phyloP scores from a whole-genome alignment of 2,113 vertebrate species.

The Pogonocichla stellata region DNA sequence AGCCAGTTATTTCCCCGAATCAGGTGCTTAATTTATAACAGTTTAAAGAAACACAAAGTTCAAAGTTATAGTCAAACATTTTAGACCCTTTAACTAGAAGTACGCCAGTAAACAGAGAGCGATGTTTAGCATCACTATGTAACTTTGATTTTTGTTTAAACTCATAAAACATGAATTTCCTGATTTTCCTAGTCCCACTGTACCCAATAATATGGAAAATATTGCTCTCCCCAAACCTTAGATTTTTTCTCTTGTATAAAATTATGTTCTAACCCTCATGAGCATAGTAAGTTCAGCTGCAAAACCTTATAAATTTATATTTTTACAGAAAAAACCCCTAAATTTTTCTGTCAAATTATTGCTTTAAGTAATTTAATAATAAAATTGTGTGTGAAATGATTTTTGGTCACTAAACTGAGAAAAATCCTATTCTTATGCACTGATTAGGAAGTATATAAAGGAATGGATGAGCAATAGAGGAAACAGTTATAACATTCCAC shows the following conservation, averaged over 20 bases:
- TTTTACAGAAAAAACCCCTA: not conserved
- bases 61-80: constrained; percentile 6
- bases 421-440: not conserved
- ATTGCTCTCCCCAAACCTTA: constrained; percentile 22
- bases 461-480: not conserved
- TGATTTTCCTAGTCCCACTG: constrained; percentile 66
- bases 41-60: constrained; percentile 14
- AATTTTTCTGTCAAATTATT: not conserved
- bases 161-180: constrained; percentile 67
- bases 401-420: not conserved
- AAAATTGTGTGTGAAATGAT: not conserved
- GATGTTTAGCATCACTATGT: constrained; percentile 36
- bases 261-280: constrained; percentile 29
- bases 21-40: constrained; percentile 29
- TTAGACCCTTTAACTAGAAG: constrained; percentile 26
- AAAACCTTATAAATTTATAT: constrained; percentile 32
- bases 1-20: not conserved
- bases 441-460: not conserved
- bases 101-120: not conserved
- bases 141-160: constrained; percentile 64
- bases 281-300: constrained; percentile 2
- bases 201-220: constrained; percentile 62
- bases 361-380: not conserved
- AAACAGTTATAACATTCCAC: not conserved
- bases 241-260: constrained; percentile 19